Percentiles rank a stretch among this genome's conserved stretches.
Conservation (phyloP, 2,888 invertebrate species). For the Sarcophaga rosellei region DNA sequence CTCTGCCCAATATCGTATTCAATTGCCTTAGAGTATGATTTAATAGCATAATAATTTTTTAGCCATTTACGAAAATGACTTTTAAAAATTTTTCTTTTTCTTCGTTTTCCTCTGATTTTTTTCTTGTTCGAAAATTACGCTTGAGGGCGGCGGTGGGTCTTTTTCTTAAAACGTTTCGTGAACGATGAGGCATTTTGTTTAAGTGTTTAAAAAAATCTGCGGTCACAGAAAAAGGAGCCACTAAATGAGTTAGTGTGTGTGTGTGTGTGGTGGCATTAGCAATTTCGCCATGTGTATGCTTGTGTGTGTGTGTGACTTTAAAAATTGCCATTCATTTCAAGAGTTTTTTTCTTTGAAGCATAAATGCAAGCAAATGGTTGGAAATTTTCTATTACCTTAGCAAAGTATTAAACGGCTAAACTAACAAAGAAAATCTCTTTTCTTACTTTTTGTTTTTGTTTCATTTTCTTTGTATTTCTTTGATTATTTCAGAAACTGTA, state of each 20-base stretch:
- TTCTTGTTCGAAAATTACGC: constrained; percentile 38
- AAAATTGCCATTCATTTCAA: constrained; percentile 55
- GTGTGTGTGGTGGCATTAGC: constrained; percentile 26
- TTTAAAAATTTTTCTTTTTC: constrained; percentile 33
- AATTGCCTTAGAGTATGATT: constrained; percentile 33
- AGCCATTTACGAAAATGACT: constrained; percentile 56
- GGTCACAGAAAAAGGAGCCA: neutral
- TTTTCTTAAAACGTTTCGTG: constrained; percentile 50
- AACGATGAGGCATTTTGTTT: constrained; percentile 32
- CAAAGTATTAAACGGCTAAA: constrained; percentile 1
- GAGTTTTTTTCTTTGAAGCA: neutral
- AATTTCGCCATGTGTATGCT: constrained; percentile 1
- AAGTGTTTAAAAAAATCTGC: neutral
- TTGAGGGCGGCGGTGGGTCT: constrained; percentile 66
- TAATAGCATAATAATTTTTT: constrained; percentile 44
- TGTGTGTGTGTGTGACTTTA: constrained; percentile 4
- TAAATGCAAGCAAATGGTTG: neutral
- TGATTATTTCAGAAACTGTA: no score
- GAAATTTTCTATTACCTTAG: neutral
- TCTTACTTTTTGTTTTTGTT: no score
- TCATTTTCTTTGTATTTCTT: no score
- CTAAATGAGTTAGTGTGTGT: neutral
- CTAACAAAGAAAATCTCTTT: constrained; percentile 16
- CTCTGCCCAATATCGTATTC: neutral
- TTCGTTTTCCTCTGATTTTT: constrained; percentile 8